Base-by-base conservation (phyloP, 2,113 vertebrate species). In the Tragelaphus imberbis region DNA sequence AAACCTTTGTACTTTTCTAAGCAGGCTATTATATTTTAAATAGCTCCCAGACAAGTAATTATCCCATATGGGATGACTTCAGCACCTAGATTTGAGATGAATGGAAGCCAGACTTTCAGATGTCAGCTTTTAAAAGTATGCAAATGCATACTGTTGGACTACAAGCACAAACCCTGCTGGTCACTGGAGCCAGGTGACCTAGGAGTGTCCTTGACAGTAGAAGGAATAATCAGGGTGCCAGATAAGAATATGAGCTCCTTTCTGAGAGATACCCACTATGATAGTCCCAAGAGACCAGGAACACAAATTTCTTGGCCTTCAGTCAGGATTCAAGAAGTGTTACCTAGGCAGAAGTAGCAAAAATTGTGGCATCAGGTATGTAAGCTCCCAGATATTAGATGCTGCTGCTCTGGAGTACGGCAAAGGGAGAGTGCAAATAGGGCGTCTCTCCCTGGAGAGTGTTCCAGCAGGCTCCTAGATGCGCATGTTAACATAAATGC, bases 351-450 rank as follows among this genome's bases (percentile, higher is more conserved):
- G 21, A 51, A 79, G 12, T 30, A 4, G 6, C 58, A 47, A 53
- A 71, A 86, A 23, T 30, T 58, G 61, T 30, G n/a, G 21, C 47
- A 21, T n/a, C n/a, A 28, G 49, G 14, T 19, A 9, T 14, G 2
- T 65, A 36, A 80, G 15, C 56, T 86, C 12, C 36, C 16, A 91
- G 55, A 47, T 11, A 19, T 49, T 23, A 63, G n/a, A 85, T 11
- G 49, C 9, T 19, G 11, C n/a, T 63, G 11, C 15, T 79, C 47
- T 84, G 44, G 36, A 30, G 28, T 40, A 2, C 0, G 0, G n/a
- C 15, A 12, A 27, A 61, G 33, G 44, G 5, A 63, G 28, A 91
- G 7, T 33, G 10, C 2, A 36, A 33, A 44, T 13, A 55, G 33
- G 9, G n/a, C 15, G 11, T 28, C n/a, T 16, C 0, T 47, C 47